These are phyloP conservation scores for Nomada lathburiana DNA, from an alignment of 2,888 invertebrate genomes.

Conservation along the genomic window DNA sequence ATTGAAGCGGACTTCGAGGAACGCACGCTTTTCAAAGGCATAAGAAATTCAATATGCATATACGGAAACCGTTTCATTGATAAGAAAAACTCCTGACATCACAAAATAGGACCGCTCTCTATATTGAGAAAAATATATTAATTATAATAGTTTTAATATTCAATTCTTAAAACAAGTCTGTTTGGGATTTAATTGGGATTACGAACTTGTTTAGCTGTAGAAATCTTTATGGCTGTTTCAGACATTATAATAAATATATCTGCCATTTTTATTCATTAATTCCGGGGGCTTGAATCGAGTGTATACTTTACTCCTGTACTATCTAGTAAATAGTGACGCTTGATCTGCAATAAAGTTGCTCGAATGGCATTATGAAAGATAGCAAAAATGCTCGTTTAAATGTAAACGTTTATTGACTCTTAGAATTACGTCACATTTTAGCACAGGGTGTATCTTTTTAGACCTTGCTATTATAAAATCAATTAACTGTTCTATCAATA, in stretches of 20 bases:
- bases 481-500: slow-evolving; percentile 54
- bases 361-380: neutral
- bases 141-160: neutral
- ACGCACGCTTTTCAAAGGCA: slow-evolving; percentile 8
- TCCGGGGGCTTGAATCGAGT: too few species aligned
- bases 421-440: neutral
- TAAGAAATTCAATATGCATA: neutral
- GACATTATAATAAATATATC: neutral
- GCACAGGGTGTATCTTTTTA: neutral
- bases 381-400: neutral
- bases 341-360: neutral
- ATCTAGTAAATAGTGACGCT: neutral
- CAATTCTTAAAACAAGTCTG: neutral
- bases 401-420: slow-evolving; percentile 37
- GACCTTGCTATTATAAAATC: slow-evolving; percentile 36
- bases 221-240: too few species aligned
- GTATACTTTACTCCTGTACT: neutral
- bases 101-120: too few species aligned
- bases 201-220: neutral
- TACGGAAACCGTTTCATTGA: neutral
- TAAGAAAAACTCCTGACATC: neutral
- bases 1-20: slow-evolving; percentile 13
- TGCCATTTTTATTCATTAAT: neutral
- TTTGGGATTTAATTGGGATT: neutral
- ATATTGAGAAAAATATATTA: neutral